phyloP scores from a whole-genome alignment of 2,888 invertebrate genomes.

The Cosmia trapezina region DNA sequence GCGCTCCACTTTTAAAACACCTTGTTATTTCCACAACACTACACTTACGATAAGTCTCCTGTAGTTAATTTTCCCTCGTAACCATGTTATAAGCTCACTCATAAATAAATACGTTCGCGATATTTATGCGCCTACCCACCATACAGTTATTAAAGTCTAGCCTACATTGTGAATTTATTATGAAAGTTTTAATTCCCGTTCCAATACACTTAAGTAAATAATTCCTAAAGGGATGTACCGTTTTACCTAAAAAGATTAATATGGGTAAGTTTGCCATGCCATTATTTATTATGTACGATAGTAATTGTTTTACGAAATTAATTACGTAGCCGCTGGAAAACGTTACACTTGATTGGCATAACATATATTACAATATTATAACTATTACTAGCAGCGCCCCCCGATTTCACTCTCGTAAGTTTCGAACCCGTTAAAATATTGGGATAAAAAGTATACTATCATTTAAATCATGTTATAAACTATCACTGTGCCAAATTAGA shows the following conservation, averaged over 20 bases:
- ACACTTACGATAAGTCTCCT: constrained; percentile 13
- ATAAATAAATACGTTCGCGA: constrained; percentile 52
- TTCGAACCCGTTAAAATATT: too few species aligned
- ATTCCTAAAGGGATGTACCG: constrained; percentile 53
- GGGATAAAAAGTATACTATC: too few species aligned
- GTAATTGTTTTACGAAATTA: constrained; percentile 52
- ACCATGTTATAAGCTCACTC: constrained; percentile 47
- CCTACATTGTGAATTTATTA: constrained; percentile 64
- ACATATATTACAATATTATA: constrained; percentile 15
- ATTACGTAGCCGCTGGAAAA: constrained; percentile 38
- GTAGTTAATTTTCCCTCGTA: constrained; percentile 38
- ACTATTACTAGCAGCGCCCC: neutral
- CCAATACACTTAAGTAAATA: constrained; percentile 66
- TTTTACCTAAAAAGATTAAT: constrained; percentile 68
- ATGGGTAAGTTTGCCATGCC: constrained; percentile 51
- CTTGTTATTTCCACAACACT: constrained; percentile 14
- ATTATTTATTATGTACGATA: constrained; percentile 56
- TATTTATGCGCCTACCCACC: constrained; percentile 51
- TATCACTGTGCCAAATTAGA: too few species aligned
- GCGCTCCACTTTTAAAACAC: constrained; percentile 15
- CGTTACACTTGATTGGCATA: constrained; percentile 22
- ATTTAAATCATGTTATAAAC: too few species aligned
- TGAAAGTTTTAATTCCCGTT: constrained; percentile 65
- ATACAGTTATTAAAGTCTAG: constrained; percentile 55
- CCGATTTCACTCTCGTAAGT: too few species aligned